phyloP scores from a whole-genome alignment of 2,888 invertebrate species.

The Caenorhabditis wallacei region DNA sequence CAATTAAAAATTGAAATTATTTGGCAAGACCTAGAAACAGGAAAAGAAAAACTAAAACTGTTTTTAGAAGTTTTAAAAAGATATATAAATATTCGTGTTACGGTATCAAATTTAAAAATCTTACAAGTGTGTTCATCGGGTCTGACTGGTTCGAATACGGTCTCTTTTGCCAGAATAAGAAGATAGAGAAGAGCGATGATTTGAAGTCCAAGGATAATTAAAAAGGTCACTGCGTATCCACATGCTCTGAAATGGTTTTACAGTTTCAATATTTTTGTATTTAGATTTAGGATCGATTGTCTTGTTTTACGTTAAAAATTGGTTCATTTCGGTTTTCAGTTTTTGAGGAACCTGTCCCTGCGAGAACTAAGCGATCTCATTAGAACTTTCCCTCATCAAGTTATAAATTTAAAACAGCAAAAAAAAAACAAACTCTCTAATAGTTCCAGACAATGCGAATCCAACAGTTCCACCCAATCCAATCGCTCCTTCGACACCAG shows the following conservation, averaged over 20 bases:
- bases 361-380: too few relatives aligned
- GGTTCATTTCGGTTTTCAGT: too few relatives aligned
- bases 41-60: too few relatives aligned
- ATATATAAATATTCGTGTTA: too few relatives aligned
- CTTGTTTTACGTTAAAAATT: neutral
- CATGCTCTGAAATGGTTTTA: constrained; percentile 78
- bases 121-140: constrained; percentile 55
- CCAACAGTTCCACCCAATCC: constrained; percentile 84
- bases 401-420: neutral
- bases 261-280: neutral
- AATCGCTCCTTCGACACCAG: constrained; percentile 84
- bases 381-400: too few relatives aligned
- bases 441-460: constrained; percentile 83
- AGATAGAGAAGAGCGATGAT: constrained; percentile 82
- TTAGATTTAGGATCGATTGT: neutral
- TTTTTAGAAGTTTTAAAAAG: too few relatives aligned
- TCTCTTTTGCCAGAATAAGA: constrained; percentile 73
- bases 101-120: too few relatives aligned
- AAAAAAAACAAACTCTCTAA: constrained; percentile 75
- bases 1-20: too few relatives aligned
- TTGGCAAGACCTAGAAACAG: neutral
- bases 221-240: constrained; percentile 83
- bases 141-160: constrained; percentile 37
- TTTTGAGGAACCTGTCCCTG: too few relatives aligned
- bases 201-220: constrained; percentile 78